Base-by-base conservation (phyloP, 2,113 vertebrate species). In the Buteo buteo region DNA sequence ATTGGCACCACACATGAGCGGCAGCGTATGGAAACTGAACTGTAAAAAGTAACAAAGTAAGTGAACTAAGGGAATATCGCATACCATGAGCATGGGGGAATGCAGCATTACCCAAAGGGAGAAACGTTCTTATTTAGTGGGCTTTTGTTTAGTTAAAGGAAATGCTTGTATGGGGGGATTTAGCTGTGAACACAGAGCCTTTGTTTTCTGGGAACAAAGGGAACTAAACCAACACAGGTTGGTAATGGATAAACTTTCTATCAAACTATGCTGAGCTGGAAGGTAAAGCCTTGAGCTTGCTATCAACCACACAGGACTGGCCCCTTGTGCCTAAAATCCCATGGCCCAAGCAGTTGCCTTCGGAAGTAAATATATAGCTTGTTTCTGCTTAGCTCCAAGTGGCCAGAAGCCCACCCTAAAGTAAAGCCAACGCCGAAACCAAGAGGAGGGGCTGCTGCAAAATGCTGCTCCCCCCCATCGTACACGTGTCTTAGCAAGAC, bases 11-110 rank as follows among this genome's bases (percentile, higher is more conserved):
- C 93, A 94, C 74, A 86, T 29, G 82, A 97, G 96, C 95, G 95
- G 96, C 91, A 22, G 93, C n/a, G 36, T 96, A 94, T 91, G 81
- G 95, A 96, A 97, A 95, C 50, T 7, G 57, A 86, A 86, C 91
- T 97, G 97, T 94, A 96, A 93, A 90, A 96, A 97, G 92, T 71
- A 93, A 93, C 86, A 69, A 91, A 97, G 70, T 91, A 81, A 91
- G 95, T 62, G 92, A 96, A 93, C 78, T 83, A 45, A 83, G 95
- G 93, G 94, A 96, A 95, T 82, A 50, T 45, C 20, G 38, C 79
- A 70, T 92, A 86, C 66, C 95, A 81, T 29, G 79, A 90, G 54
- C 32, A 19, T 40, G 67, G 83, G 59, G 36, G 38, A 84, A 55
- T 59, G 76, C 26, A 10, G 49, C 91, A n/a, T 79, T 76, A 54